Percentiles rank a stretch among this genome's conserved stretches.
These are phyloP conservation scores for Rhinella marina DNA, from an alignment of 2,797 vertebrate species.

Conservation along the genomic window DNA sequence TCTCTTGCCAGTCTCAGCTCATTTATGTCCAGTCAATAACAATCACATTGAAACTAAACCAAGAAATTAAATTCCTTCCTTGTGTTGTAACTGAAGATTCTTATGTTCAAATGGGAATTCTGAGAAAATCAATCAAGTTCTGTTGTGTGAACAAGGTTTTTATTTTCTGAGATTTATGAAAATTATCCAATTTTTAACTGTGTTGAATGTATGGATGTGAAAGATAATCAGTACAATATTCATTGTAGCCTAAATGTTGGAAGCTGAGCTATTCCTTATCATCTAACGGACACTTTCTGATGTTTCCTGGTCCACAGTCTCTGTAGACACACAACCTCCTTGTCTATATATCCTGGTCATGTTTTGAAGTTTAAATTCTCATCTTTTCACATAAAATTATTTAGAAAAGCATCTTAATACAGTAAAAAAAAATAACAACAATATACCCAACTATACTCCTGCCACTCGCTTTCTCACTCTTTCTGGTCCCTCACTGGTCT, in stretches of 20 bases:
- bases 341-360: too few species aligned
- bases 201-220: not conserved
- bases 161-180: conserved; percentile 80
- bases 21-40: conserved; percentile 48
- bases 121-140: conserved; percentile 73
- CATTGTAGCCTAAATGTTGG: not conserved
- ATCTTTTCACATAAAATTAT: too few species aligned
- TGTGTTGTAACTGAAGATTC: conserved; percentile 28
- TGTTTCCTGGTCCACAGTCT: not conserved
- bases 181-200: conserved; percentile 75
- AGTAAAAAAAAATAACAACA: too few species aligned
- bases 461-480: too few species aligned
- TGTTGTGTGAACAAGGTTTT: conserved; percentile 78
- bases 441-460: too few species aligned
- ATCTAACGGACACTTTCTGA: not conserved
- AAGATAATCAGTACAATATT: not conserved
- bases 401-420: too few species aligned
- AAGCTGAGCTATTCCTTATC: not conserved
- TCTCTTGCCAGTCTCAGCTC: conserved; percentile 2
- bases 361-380: too few species aligned
- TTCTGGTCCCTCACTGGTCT: too few species aligned
- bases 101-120: conserved; percentile 70
- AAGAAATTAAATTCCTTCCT: conserved; percentile 36
- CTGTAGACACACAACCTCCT: too few species aligned
- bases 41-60: conserved; percentile 44